These are phyloP conservation scores for Meloe dianella DNA, from an alignment of 2,888 invertebrate genomes.

Conservation along the genomic window DNA sequence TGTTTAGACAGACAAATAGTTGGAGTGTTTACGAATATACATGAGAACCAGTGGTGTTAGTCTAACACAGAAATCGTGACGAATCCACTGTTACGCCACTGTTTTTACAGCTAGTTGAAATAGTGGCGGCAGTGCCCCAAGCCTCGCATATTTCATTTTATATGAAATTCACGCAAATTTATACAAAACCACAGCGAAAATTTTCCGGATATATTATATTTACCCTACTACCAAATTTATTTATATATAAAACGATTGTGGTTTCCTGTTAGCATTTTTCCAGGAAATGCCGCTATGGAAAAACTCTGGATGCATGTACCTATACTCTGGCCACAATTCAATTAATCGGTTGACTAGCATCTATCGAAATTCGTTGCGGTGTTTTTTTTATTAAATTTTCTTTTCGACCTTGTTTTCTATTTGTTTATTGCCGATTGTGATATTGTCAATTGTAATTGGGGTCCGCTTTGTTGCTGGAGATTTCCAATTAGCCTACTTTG, in stretches of 20 bases:
- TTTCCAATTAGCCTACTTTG: neutral
- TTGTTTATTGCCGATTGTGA: neutral
- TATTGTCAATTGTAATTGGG: neutral
- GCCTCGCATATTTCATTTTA: too few species aligned
- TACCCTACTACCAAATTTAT: neutral
- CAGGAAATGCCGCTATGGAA: neutral
- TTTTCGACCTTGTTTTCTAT: neutral
- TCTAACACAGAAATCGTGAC: too few species aligned
- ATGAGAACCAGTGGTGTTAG: too few species aligned
- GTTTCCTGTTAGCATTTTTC: neutral
- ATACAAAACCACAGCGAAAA: neutral
- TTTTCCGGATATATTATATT: slow-evolving; percentile 3
- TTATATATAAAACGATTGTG: neutral
- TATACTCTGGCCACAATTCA: neutral
- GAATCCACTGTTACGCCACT: neutral
- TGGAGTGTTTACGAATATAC: too few species aligned
- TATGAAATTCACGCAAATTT: neutral
- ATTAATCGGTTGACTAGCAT: neutral
- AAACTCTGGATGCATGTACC: neutral
- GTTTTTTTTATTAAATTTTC: neutral
- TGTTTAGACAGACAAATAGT: neutral
- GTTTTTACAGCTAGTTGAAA: too few species aligned
- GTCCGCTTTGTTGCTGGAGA: neutral
- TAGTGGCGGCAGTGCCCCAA: too few species aligned
- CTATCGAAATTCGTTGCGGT: neutral